These are phyloP conservation scores for Calameuta pallipes DNA, from an alignment of 2,888 invertebrate species.

Conservation along the genomic window DNA sequence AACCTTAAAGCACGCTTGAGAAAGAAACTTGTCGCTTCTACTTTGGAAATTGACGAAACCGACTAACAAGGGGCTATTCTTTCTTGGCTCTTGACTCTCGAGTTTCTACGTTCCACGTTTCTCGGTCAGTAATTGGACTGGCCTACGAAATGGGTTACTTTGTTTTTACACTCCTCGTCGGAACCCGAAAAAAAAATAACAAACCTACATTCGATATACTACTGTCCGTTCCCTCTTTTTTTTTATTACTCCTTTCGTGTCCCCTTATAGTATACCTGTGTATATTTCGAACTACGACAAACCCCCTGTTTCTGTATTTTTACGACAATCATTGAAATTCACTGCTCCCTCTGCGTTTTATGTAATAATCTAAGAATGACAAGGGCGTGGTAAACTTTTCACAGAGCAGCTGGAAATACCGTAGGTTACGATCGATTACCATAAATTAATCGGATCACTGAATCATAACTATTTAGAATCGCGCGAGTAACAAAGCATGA, in stretches of 20 bases:
- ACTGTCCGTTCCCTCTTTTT: neutral
- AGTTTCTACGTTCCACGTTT: neutral
- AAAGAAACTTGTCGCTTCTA: slow-evolving; percentile 31
- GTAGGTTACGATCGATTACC: neutral
- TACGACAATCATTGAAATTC: neutral
- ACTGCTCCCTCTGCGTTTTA: neutral
- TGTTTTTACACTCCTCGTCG: slow-evolving; percentile 2
- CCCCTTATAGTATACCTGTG: neutral
- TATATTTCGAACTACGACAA: neutral
- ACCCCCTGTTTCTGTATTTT: neutral
- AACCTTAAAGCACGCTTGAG: slow-evolving; percentile 23
- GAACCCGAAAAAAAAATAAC: neutral
- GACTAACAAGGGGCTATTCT: slow-evolving; percentile 33
- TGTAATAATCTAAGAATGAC: neutral
- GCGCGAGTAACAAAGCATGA: neutral
- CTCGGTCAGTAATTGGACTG: slow-evolving; percentile 36
- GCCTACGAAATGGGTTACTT: slow-evolving; percentile 12
- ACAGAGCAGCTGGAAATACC: neutral
- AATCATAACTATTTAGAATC: neutral
- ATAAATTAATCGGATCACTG: neutral
- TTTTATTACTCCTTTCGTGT: neutral
- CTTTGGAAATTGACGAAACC: slow-evolving; percentile 40
- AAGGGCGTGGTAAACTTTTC: neutral
- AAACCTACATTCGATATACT: neutral
- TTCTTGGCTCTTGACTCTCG: neutral